Percentiles rank a stretch among this genome's conserved stretches.
These are phyloP conservation scores for Tenebrosternarchus preto DNA, from an alignment of 2,113 vertebrate genomes.

Conservation along the genomic window DNA sequence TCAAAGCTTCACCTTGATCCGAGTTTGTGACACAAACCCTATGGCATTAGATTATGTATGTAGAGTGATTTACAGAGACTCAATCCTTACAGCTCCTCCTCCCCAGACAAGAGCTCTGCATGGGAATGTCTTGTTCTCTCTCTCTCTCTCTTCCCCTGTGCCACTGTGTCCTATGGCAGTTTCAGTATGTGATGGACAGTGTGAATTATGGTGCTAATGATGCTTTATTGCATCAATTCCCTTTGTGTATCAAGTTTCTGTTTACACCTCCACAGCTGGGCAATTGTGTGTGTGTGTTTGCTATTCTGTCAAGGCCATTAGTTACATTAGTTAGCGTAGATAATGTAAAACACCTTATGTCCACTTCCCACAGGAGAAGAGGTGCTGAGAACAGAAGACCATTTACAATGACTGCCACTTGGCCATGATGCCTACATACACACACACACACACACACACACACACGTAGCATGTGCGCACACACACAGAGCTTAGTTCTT, in stretches of 20 bases:
- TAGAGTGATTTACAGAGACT: too few relatives aligned
- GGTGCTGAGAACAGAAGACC: constrained; percentile 48
- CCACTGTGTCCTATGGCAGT: constrained; percentile 1
- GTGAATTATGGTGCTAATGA: constrained; percentile 28
- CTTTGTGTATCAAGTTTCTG: constrained; percentile 40
- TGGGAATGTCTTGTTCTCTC: neutral
- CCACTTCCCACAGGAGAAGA: constrained; percentile 29
- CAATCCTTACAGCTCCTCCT: too few relatives aligned
- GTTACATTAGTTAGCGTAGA: constrained; percentile 46
- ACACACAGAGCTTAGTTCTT: too few relatives aligned
- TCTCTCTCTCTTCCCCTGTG: too few relatives aligned
- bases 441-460: neutral
- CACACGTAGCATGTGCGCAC: too few relatives aligned
- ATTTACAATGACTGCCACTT: constrained; percentile 18
- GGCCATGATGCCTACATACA: constrained; percentile 8
- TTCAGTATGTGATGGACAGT: neutral
- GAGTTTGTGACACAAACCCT: neutral
- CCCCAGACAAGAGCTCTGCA: too few relatives aligned
- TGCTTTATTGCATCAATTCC: constrained; percentile 42
- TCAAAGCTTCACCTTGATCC: neutral
- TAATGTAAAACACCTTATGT: constrained; percentile 48
- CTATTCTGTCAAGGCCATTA: constrained; percentile 43
- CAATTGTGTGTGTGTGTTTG: constrained; percentile 45
- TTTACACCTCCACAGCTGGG: constrained; percentile 39
- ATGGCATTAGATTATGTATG: too few relatives aligned